Evolutionary conservation across 2,797 vertebrate species (phyloP), one percentile per base, ranked within the genome.

Genomic region (Acestrorhynchus altus): DNA sequence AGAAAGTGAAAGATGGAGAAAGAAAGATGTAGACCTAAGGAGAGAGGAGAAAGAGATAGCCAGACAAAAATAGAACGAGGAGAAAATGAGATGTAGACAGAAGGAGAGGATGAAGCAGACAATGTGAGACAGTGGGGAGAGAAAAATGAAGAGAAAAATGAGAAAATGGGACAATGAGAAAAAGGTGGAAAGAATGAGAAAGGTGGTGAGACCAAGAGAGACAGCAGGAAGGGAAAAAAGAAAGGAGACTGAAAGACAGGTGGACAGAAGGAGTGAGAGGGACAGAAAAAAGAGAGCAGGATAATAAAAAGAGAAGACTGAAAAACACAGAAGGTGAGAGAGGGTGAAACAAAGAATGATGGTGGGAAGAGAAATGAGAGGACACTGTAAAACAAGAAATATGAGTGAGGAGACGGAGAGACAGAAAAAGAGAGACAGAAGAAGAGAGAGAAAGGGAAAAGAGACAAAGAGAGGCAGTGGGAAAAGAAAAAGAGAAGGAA

Each of bases 141-240:
- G 42, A 44, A 9, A 78, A n/a, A n/a, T n/a, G n/a, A n/a, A n/a
- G n/a, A n/a, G n/a, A 10, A 54, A 8, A 54, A 11, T 22, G n/a
- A 54, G 10, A 54, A 20, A 22, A 4, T 10, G 51, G 22, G 47
- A 49, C 3, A 49, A 3, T n/a, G n/a, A n/a, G n/a, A n/a, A n/a
- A 54, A 61, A 63, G 71, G 46, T 56, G 72, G 63, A 71, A 22
- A 72, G 72, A 68, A 69, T 71, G 24, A 24, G 79, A 77, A 20
- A 49, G 28, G 8, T 22, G 8, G 24, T 2, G 13, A 16, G 13
- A 59, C 0, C 16, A 22, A 26, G 22, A 8, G 52, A 20, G 0
- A 24, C 1, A 12, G 22, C 2, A 11, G 0, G 11, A 20, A 24
- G 1, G 4, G 52, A 56, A 4, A 24, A 22, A 20, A 18, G 10